phyloP scores from a whole-genome alignment of 2,888 invertebrate species.

The Stenodema calcarata region DNA sequence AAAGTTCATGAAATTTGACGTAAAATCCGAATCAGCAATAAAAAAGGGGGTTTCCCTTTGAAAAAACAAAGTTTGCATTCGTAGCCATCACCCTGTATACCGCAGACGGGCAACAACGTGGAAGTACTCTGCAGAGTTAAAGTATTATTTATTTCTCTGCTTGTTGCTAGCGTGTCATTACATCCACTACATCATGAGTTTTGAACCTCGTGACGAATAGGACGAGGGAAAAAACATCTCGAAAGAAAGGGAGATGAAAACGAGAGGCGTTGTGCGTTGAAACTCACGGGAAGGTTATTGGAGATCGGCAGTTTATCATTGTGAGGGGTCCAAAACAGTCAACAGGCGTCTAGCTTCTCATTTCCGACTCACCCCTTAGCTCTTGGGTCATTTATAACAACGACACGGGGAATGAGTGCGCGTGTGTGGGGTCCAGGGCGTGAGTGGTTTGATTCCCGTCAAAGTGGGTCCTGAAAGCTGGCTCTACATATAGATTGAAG shows the following conservation, averaged over 20 bases:
- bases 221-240: not conserved
- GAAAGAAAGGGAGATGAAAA: not conserved
- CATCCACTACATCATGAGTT: too few species aligned
- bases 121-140: too few species aligned
- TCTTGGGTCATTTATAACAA: not conserved
- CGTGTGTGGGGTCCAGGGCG: not conserved
- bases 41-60: too few species aligned
- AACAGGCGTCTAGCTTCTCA: conserved; percentile 16
- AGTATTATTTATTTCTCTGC: too few species aligned
- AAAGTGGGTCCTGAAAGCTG: not conserved
- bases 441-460: not conserved
- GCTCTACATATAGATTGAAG: too few species aligned
- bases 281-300: not conserved
- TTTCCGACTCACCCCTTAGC: conserved; percentile 5
- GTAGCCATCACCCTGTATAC: too few species aligned
- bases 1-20: too few species aligned
- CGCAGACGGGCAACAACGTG: too few species aligned
- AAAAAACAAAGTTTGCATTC: too few species aligned
- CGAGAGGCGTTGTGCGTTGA: not conserved
- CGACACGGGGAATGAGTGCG: not conserved
- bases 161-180: too few species aligned
- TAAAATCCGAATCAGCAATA: too few species aligned
- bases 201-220: too few species aligned
- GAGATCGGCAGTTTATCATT: conserved; percentile 21
- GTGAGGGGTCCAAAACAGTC: conserved; percentile 19